Percentiles rank a stretch among this genome's conserved stretches.
Conservation (phyloP, 37 sponge, comb jelly and placozoan species). For the Spongia lamella region DNA sequence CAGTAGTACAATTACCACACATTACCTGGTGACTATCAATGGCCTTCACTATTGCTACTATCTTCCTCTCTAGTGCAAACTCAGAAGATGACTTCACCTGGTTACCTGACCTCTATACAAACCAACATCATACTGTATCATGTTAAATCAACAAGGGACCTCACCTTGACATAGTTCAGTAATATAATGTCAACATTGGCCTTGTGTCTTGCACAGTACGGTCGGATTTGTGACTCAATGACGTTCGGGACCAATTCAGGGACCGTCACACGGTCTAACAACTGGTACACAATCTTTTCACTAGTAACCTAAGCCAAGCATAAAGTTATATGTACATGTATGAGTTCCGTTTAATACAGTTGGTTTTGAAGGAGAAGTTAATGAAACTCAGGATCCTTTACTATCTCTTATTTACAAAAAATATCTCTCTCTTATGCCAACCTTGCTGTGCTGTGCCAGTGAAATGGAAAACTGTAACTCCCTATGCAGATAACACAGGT, state of each 20-base stretch:
- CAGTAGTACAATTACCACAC: no score
- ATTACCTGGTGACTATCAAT: neutral
- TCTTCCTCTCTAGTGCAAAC: neutral
- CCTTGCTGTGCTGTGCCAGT: slow-evolving; percentile 41
- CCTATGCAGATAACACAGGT: slow-evolving; percentile 29
- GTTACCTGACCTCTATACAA: neutral
- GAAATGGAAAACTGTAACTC: slow-evolving; percentile 21
- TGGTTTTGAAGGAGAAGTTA: no score
- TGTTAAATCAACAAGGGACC: neutral
- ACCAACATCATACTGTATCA: neutral
- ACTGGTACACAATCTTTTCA: slow-evolving; percentile 41
- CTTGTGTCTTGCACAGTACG: slow-evolving; percentile 28
- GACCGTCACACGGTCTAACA: slow-evolving; percentile 57
- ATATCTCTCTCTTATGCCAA: no score
- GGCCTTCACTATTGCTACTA: neutral
- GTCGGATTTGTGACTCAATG: slow-evolving; percentile 23
- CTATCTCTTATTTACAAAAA: no score
- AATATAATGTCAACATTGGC: slow-evolving; percentile 36
- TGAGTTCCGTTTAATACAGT: no score
- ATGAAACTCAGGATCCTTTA: no score
- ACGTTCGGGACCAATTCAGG: slow-evolving; percentile 37
- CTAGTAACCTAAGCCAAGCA: slow-evolving; percentile 11
- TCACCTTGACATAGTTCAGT: slow-evolving; percentile 64
- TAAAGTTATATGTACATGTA: neutral
- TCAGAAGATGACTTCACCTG: neutral